Evolutionary conservation across 2,113 vertebrate species (phyloP).

Genomic region (Brachypodius melanocephalos): DNA sequence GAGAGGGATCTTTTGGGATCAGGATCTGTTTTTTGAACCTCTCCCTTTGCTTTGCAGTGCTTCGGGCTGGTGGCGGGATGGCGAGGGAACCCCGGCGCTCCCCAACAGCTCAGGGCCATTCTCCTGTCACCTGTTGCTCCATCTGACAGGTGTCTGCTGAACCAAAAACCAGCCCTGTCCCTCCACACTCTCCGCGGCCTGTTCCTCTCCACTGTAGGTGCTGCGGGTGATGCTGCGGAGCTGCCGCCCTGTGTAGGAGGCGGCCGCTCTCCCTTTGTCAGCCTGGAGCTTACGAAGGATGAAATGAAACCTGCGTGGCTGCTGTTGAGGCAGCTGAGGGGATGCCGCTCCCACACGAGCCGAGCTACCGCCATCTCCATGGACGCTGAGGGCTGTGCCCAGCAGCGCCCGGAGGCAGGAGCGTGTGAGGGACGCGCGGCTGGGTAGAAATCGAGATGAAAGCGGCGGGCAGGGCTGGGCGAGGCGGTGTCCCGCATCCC

Average conservation of each 20-base stretch:
- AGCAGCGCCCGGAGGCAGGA: neutral
- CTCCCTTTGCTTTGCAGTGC: neutral
- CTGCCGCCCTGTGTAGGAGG: neutral
- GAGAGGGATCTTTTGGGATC: neutral
- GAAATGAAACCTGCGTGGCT: fast-evolving
- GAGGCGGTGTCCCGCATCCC: too few species aligned
- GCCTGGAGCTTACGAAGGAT: fast-evolving
- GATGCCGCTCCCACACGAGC: neutral
- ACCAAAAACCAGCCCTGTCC: fast-evolving
- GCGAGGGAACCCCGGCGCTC: neutral
- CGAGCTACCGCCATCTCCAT: neutral
- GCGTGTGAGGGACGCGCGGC: fast-evolving
- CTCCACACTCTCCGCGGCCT: fast-evolving
- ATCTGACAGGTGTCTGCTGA: neutral
- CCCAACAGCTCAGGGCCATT: fast-evolving
- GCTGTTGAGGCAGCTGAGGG: neutral
- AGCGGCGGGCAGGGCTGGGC: too few species aligned
- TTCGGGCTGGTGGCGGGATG: neutral
- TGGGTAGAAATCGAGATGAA: fast-evolving
- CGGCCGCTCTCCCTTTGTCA: neutral
- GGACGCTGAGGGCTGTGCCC: fast-evolving
- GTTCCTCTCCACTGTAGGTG: fast-evolving
- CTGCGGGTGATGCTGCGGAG: neutral
- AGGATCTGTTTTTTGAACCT: neutral
- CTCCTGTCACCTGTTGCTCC: neutral